phyloP scores from a whole-genome alignment of 2,888 invertebrate genomes.

The Protonemura montana region DNA sequence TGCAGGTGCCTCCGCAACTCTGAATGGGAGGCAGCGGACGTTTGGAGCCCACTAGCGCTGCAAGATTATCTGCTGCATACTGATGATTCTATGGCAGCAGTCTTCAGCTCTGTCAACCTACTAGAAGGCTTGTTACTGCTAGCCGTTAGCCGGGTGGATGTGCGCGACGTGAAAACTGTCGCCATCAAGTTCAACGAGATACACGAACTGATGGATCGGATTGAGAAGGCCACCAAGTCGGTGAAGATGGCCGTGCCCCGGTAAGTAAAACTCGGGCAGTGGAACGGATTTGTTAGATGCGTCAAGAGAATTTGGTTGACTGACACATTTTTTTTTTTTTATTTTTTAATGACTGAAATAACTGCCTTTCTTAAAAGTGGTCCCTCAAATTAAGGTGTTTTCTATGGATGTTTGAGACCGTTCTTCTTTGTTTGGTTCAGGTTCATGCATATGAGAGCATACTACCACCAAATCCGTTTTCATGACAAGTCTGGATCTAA shows the following conservation, averaged over 20 bases:
- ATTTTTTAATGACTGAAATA: no score
- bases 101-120: slow-evolving; percentile 62
- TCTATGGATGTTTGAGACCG: not conserved
- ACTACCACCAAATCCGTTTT: slow-evolving; percentile 62
- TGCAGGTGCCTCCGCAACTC: slow-evolving; percentile 65
- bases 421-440: slow-evolving; percentile 56
- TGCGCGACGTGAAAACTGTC: slow-evolving; percentile 52
- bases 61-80: slow-evolving; percentile 50
- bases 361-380: no score
- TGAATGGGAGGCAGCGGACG: slow-evolving; percentile 65
- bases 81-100: slow-evolving; percentile 56
- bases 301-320: not conserved
- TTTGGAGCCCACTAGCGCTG: slow-evolving; percentile 60
- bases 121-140: slow-evolving; percentile 66
- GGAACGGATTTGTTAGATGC: not conserved
- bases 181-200: slow-evolving; percentile 54
- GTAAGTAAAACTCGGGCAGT: slow-evolving; percentile 36
- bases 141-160: slow-evolving; percentile 59
- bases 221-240: slow-evolving; percentile 54
- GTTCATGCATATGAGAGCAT: slow-evolving; percentile 63
- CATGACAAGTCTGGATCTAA: slow-evolving; percentile 58
- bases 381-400: no score
- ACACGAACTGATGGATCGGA: slow-evolving; percentile 53
- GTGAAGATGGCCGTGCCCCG: slow-evolving; percentile 55
- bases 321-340: no score